Conservation (phyloP, 2,888 invertebrate species). For the Crossocerus cetratus region DNA sequence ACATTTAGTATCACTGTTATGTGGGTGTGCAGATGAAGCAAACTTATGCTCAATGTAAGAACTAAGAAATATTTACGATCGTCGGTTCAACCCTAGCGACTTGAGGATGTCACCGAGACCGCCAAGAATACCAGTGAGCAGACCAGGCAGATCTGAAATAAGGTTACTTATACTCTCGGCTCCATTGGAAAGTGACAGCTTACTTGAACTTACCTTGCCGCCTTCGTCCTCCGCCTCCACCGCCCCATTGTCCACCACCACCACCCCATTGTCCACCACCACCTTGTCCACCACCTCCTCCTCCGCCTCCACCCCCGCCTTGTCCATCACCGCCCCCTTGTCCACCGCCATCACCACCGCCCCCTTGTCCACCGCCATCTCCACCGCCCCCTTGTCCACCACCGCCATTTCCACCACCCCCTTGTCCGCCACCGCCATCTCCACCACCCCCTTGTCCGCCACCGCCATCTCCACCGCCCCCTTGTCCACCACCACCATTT, state of each 20-base stretch:
- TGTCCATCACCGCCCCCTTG: neutral
- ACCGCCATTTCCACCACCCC: neutral
- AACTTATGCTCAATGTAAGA: too few species aligned
- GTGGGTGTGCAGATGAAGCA: too few species aligned
- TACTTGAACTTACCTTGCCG: neutral
- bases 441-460: neutral
- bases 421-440: neutral
- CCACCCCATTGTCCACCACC: neutral
- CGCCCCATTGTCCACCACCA: neutral
- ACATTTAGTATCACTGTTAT: too few species aligned
- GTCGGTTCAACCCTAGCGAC: neutral
- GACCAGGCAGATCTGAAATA: neutral
- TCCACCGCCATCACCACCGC: neutral
- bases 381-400: neutral
- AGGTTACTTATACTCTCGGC: neutral
- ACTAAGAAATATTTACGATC: too few species aligned
- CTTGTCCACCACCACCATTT: neutral
- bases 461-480: neutral
- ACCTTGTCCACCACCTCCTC: neutral
- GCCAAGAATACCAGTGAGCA: neutral
- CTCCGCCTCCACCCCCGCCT: neutral
- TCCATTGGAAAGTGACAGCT: neutral
- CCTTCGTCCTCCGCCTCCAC: neutral
- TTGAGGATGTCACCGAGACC: neutral
- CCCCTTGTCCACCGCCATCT: neutral